Base-by-base conservation (phyloP, 1,140 invertebrate genomes). In the Drosophila ananassae region DNA sequence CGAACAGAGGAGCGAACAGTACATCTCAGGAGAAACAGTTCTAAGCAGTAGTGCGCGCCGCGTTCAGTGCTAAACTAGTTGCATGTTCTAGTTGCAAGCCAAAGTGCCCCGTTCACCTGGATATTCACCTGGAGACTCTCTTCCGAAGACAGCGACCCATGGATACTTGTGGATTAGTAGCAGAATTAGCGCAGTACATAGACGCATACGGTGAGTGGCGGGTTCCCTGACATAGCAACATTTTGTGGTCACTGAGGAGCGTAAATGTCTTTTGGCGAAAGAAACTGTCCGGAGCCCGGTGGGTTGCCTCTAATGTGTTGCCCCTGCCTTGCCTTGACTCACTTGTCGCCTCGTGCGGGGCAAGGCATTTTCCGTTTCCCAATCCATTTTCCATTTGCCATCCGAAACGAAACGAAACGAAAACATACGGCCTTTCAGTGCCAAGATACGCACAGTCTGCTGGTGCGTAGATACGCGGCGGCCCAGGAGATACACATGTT, bases 151-250 rank as follows among this genome's bases (percentile, higher is more conserved):
- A 44, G 13, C 24, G 17, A n/a, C 60, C 47, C 51, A 87, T 87
- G 82, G 82, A 87, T 87, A 76, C 80, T 54, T 87, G 60, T 87
- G 82, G 82, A 87, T 87, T 87, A 87, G 78, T 78, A 68, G 82
- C 78, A 64, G 82, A 87, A 68, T 62, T 87, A 56, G 71, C 66
- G 71, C 75, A 76, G 61, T 87, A 56, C 59, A 82, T 87, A 47
- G 78, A 87, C 82, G 74, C 78, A 68, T 69, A 87, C 66, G 82
- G 82, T 87, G 60, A 87, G 82, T 87, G 61, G 6, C 30, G 32
- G 46, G 9, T 8, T 68, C 30, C 37, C 21, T 55, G n/a, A 5
- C 10, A 68, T 44, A 48, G 24, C 54, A 48, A 75, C 73, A 77
- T 77, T 77, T 77, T 77, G 74, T 77, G 74, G 64, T 77, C 57